Conservation (phyloP, 2,113 vertebrate genomes). For the Limnothrissa miodon region DNA sequence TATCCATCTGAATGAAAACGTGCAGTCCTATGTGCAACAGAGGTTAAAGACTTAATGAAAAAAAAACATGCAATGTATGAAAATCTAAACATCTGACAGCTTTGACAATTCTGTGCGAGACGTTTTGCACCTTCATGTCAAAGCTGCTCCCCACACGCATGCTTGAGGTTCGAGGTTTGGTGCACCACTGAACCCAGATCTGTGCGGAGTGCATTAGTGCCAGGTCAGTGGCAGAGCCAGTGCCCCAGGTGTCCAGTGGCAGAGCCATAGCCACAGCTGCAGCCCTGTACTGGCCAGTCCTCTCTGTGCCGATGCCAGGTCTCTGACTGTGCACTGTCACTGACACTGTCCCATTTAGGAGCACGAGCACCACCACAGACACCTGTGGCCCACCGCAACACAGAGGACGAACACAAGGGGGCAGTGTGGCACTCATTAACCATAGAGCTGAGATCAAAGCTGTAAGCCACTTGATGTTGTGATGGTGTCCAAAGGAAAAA, state of each 20-base stretch:
- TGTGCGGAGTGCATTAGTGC: not conserved
- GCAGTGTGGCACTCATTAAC: slow-evolving; percentile 6
- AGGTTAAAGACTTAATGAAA: too few relatives aligned
- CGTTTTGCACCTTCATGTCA: not conserved
- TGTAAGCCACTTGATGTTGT: not conserved
- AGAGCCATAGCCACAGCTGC: not conserved
- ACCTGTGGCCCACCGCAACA: not conserved
- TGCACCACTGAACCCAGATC: not conserved
- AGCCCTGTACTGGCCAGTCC: not conserved
- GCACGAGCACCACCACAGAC: not conserved
- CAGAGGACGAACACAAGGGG: not conserved
- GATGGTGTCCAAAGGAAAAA: not conserved
- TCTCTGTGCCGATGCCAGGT: not conserved
- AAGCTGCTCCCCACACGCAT: not conserved
- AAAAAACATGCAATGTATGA: too few relatives aligned
- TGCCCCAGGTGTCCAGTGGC: not conserved
- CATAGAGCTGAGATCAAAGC: not conserved
- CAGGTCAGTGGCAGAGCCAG: not conserved
- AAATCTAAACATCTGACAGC: not conserved
- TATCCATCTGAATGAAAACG: not conserved
- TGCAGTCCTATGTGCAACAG: not conserved
- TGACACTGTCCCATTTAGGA: not conserved
- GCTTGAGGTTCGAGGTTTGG: not conserved
- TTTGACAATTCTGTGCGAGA: too few relatives aligned
- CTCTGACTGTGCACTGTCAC: not conserved